Base-by-base conservation (phyloP, 2,113 vertebrate genomes). In the Ophiodon elongatus region DNA sequence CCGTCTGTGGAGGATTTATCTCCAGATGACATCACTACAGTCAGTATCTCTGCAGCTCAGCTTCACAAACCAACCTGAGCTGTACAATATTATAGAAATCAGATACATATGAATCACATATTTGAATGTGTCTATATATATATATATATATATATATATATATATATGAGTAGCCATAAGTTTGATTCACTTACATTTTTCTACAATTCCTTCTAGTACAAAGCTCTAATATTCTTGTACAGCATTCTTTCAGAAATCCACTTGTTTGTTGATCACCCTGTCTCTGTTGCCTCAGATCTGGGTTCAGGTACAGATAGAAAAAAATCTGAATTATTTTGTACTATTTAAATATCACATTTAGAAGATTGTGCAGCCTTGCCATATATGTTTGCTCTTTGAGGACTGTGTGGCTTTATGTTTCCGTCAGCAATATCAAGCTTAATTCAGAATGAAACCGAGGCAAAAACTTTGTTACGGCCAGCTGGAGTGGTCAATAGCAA, bases 11-110 rank as follows among this genome's bases (percentile, higher is more conserved):
- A 67, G 81, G 75, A 56, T 77, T 80, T 64, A 72, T 86, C 54
- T 80, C 69, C 54, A 67, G 59, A 81, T 90, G 83, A 70, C 75
- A 63, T 80, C 79, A 33, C 59, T 54, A 63, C 29, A 62, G 47
- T 67, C 41, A 65, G 57, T 62, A n/a, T 54, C 21, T 54, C 39
- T 62, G 39, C 47, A 35, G 33, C 57, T 67, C 60, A 33, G 41
- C 25, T 54, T 63, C 56, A 57, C 23, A 39, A 37, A 47, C 27
- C 56, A 73, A 56, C 27, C 17, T 19, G 27, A 84, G 52, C 68
- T 74, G 19, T 33, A 17, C 39, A 69, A 29, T 79, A 27, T 27
- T 41, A 37, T 37, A 54, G 8, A 35, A 56, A 23, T 37, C 6
- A 13, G 9, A 67, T 41, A 6, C 19, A 43, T 7, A 25, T 33